Base-by-base conservation (phyloP, 2,797 vertebrate genomes). In the Thaleichthys pacificus region DNA sequence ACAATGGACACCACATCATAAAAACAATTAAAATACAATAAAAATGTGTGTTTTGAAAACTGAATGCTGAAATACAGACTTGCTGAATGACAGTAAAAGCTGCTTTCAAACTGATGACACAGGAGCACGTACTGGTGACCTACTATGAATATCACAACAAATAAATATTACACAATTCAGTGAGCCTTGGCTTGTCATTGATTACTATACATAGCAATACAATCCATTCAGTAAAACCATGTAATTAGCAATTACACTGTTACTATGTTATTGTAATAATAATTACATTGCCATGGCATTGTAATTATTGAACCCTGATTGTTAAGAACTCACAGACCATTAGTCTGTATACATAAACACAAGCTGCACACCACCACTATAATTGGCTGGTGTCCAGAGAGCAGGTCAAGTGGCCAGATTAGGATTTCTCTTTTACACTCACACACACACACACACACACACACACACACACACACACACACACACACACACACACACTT, bases 351-450 rank as follows among this genome's bases (percentile, higher is more conserved):
- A 66, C 28, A 61, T 19, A 28, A 2, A 54, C 26, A 51, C 62
- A 17, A 60, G n/a, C 56, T 67, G 22, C 35, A 51, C 47, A 66
- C 69, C 82, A 86, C 15, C 51, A n/a, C 70, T 71, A 72, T 76
- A 87, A 86, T 80, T 61, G 71, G 24, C 65, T 7, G 4, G 70
- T 57, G 76, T 78, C 77, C 75, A 69, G 78, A 51, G 77, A 82
- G 82, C 80, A 88, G 82, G 6, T 85, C 82, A 87, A 82, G 58
- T 38, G 54, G 57, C 61, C 66, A 61, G 72, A 74, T 32, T 56
- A 42, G 30, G 56, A 71, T 4, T 21, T 22, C 24, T 61, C 24
- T 30, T 30, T 30, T 30, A 30, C 28, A 30, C 28, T 4, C 28
- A 30, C 28, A 30, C 28, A 30, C 28, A 30, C 28, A 30, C 28